Percentiles rank a stretch among this genome's conserved stretches.
phyloP scores from a whole-genome alignment of 2,888 invertebrate species.

The Strigamia crassipes region DNA sequence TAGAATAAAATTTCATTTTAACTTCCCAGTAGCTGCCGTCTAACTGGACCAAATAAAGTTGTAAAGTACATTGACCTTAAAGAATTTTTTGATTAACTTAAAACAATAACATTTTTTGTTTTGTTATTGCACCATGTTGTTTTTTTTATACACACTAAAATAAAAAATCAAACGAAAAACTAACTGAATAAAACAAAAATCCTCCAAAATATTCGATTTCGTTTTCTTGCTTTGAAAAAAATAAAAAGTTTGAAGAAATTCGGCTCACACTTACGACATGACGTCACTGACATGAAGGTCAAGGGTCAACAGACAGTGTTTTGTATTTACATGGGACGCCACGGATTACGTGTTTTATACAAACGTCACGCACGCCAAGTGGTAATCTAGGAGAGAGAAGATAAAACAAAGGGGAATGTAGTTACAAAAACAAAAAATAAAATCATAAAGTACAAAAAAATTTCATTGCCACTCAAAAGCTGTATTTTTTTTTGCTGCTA shows the following conservation, averaged over 20 bases:
- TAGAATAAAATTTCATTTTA: neutral
- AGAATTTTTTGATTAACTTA: neutral
- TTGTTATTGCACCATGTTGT: conserved; percentile 28
- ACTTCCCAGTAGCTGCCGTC: conserved; percentile 34
- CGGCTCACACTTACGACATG: conserved; percentile 51
- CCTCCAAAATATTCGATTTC: neutral
- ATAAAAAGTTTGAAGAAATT: conserved; percentile 49
- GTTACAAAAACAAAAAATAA: conserved; percentile 50
- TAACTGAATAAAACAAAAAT: conserved; percentile 2
- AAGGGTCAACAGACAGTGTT: conserved; percentile 51
- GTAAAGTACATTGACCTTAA: conserved; percentile 5
- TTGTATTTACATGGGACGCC: conserved; percentile 50
- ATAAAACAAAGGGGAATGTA: conserved; percentile 51
- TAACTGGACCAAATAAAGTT: neutral
- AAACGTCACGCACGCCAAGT: conserved; percentile 51
- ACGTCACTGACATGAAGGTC: conserved; percentile 51
- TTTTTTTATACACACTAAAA: neutral
- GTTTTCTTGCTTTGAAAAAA: conserved; percentile 12
- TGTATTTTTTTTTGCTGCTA: conserved; percentile 28
- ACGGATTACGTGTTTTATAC: conserved; percentile 50
- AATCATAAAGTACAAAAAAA: conserved; percentile 47
- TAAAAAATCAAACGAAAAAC: neutral
- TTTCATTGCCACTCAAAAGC: conserved; percentile 41
- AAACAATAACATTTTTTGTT: conserved; percentile 26
- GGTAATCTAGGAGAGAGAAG: conserved; percentile 51